These are phyloP conservation scores for Vollenhovia emeryi DNA, from an alignment of 1,140 invertebrate genomes.

Conservation along the genomic window DNA sequence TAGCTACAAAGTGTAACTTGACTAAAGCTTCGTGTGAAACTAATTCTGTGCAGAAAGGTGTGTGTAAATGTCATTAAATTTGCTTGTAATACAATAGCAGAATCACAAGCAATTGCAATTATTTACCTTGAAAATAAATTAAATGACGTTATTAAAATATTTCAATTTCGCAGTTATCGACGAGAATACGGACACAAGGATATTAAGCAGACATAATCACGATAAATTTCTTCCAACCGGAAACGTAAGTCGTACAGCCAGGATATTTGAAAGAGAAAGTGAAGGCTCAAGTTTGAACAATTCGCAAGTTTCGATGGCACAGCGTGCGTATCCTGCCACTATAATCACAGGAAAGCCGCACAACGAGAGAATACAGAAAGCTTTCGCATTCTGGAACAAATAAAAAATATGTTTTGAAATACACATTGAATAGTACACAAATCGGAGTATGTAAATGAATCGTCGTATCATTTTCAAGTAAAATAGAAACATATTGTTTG, in stretches of 20 bases:
- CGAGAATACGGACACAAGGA: slow-evolving; percentile 76
- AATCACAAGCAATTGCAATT: no score
- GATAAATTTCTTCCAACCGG: slow-evolving; percentile 79
- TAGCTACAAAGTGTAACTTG: slow-evolving; percentile 53
- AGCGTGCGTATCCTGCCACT: slow-evolving; percentile 55
- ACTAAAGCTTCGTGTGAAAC: slow-evolving; percentile 68
- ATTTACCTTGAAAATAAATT: not conserved
- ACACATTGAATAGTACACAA: not conserved
- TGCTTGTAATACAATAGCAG: not conserved
- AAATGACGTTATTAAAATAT: not conserved
- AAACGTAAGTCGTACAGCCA: slow-evolving; percentile 83
- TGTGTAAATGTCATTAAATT: slow-evolving; percentile 52
- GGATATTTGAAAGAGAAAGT: slow-evolving; percentile 80
- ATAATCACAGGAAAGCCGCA: slow-evolving; percentile 70
- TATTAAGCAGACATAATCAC: slow-evolving; percentile 69
- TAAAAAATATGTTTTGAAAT: slow-evolving; percentile 57
- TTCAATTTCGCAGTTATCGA: slow-evolving; percentile 64
- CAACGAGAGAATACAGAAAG: slow-evolving; percentile 81
- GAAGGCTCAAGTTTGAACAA: slow-evolving; percentile 50
- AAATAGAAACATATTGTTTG: slow-evolving; percentile 15
- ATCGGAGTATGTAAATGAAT: not conserved
- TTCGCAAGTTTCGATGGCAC: slow-evolving; percentile 38
- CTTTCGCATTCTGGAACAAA: slow-evolving; percentile 84
- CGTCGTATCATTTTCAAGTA: not conserved
- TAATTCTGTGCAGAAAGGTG: slow-evolving; percentile 73